These are phyloP conservation scores for Leucosticte australis DNA, from an alignment of 2,113 vertebrate genomes.

Conservation along the genomic window DNA sequence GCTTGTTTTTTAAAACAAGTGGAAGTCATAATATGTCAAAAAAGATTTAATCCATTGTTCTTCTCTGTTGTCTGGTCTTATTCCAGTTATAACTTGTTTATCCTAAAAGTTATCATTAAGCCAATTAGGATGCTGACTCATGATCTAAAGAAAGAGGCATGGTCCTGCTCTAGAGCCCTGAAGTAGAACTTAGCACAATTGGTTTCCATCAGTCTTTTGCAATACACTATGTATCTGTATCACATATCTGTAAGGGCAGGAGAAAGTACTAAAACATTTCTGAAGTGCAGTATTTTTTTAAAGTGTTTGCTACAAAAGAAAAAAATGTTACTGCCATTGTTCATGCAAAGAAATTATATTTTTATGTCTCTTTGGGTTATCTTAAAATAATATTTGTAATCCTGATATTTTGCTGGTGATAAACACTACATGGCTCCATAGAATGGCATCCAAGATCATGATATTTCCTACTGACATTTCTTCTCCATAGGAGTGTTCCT, in stretches of 20 bases:
- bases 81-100: not conserved
- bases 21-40: not conserved
- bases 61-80: not conserved
- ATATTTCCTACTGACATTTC: not conserved
- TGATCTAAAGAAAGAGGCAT: not conserved
- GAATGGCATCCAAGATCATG: not conserved
- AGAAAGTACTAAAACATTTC: not conserved
- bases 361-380: not conserved
- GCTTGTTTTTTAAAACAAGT: not conserved
- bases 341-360: not conserved
- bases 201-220: not conserved
- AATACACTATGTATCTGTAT: not conserved
- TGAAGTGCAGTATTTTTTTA: not conserved
- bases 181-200: not conserved
- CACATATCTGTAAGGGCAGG: not conserved
- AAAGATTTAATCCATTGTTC: not conserved
- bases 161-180: not conserved
- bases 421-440: not conserved
- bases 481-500: not conserved
- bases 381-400: not conserved
- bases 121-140: not conserved
- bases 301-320: not conserved
- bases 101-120: not conserved
- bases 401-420: not conserved
- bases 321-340: not conserved